A percentile compares a stretch with the other conserved stretches of the same genome.
phyloP scores from a whole-genome alignment of 1,140 invertebrate genomes.

The Psilanteris sp. region DNA sequence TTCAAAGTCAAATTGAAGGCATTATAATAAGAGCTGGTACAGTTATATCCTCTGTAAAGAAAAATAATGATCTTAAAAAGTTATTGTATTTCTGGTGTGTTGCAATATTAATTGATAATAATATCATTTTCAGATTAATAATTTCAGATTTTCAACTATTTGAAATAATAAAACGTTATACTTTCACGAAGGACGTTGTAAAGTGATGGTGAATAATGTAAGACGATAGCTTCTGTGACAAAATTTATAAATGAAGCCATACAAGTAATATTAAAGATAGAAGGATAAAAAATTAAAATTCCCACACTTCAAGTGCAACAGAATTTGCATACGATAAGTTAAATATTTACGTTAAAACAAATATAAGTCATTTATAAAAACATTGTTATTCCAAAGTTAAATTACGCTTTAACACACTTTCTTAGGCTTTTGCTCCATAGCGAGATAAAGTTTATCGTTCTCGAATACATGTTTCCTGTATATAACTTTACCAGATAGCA shows the following conservation, averaged over 20 bases:
- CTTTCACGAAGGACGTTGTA: conserved; percentile 34
- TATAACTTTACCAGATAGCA: conserved; percentile 36
- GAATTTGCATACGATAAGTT: no score
- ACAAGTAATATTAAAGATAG: conserved; percentile 31
- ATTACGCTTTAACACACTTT: background rate
- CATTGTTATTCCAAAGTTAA: no score
- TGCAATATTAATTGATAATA: background rate
- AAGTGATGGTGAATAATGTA: conserved; percentile 63
- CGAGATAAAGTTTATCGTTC: conserved; percentile 42
- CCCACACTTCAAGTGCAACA: conserved; percentile 20
- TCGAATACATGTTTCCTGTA: conserved; percentile 24
- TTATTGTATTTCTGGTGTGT: no score
- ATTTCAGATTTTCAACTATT: no score
- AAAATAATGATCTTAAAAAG: no score
- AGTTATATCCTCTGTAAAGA: no score
- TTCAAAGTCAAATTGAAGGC: conserved; percentile 17
- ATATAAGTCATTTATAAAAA: no score
- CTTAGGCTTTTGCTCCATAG: background rate
- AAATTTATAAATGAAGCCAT: conserved; percentile 78
- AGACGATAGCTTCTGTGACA: conserved; percentile 69
- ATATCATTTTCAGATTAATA: no score
- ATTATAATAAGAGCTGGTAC: background rate
- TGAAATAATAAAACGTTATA: background rate
- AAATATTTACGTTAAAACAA: no score
- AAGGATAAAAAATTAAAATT: conserved; percentile 14